These are phyloP conservation scores for Cyprinodon tularosa DNA, from an alignment of 2,113 vertebrate genomes.

Conservation along the genomic window DNA sequence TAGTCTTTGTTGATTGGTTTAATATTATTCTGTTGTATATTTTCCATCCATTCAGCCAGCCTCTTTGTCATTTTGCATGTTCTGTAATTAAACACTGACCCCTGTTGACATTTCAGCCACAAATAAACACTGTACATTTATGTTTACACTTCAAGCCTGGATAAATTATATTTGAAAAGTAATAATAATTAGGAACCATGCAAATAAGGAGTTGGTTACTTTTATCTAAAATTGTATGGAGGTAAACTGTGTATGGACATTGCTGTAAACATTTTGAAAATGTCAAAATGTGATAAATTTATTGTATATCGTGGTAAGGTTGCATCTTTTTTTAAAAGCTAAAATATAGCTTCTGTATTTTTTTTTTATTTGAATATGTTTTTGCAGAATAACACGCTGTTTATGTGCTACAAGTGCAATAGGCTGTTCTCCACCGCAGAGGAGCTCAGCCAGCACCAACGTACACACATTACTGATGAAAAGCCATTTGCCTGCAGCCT, in stretches of 20 bases:
- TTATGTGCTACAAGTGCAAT: constrained; percentile 82
- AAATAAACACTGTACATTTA: neutral
- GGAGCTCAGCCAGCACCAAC: constrained; percentile 77
- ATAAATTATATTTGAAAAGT: too few relatives aligned
- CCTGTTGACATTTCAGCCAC: neutral
- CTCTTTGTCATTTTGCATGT: neutral
- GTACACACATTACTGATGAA: constrained; percentile 73
- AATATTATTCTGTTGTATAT: neutral
- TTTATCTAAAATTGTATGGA: too few relatives aligned
- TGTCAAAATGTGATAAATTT: too few relatives aligned
- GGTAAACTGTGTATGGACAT: too few relatives aligned
- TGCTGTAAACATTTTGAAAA: too few relatives aligned
- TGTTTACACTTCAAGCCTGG: neutral
- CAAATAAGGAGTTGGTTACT: too few relatives aligned
- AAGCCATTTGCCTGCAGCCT: constrained; percentile 76
- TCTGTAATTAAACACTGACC: neutral
- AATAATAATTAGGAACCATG: too few relatives aligned
- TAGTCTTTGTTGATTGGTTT: neutral
- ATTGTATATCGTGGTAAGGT: too few relatives aligned
- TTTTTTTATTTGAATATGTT: neutral
- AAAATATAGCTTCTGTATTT: neutral
- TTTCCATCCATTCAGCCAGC: neutral
- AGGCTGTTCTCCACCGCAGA: constrained; percentile 74
- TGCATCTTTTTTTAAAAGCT: neutral
- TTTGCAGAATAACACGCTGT: constrained; percentile 74